Evolutionary conservation across 2,113 vertebrate species (phyloP).

Genomic region (Cynocephalus volans): DNA sequence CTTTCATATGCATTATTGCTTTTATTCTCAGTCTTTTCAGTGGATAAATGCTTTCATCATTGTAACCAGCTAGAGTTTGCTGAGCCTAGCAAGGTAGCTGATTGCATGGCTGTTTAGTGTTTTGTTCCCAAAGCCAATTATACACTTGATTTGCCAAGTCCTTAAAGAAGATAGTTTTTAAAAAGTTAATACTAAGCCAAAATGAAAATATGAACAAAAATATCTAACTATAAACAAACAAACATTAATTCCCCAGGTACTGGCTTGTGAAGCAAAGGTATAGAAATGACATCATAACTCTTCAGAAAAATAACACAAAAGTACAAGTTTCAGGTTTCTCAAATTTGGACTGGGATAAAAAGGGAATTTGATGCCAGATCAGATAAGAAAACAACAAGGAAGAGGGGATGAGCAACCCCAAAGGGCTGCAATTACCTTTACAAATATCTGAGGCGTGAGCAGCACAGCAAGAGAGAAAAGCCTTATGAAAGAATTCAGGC

Average conservation of each 20-base stretch:
- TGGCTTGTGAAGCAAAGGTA: slow-evolving; percentile 43
- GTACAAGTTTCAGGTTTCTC: slow-evolving; percentile 26
- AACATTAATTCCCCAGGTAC: slow-evolving; percentile 4
- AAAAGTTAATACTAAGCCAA: background rate
- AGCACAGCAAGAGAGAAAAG: background rate
- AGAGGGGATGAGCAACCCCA: background rate
- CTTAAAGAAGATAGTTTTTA: slow-evolving; percentile 60
- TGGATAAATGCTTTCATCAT: slow-evolving; percentile 17
- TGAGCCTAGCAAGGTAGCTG: slow-evolving; percentile 62
- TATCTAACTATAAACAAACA: slow-evolving; percentile 48
- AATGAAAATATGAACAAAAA: slow-evolving; percentile 58
- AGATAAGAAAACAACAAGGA: background rate
- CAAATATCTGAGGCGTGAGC: background rate
- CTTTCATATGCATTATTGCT: slow-evolving; percentile 21
- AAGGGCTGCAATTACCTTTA: background rate
- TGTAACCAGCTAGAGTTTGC: slow-evolving; percentile 33
- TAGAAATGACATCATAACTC: slow-evolving; percentile 26
- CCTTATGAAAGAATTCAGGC: background rate
- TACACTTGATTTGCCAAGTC: slow-evolving; percentile 32
- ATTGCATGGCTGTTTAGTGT: slow-evolving; percentile 22
- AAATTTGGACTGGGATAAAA: background rate
- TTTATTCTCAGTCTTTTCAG: slow-evolving; percentile 51
- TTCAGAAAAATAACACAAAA: slow-evolving; percentile 38
- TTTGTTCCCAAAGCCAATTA: slow-evolving; percentile 65
- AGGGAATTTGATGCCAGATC: background rate